Evolutionary conservation across 1,140 invertebrate genomes (phyloP).

Genomic region (Ips typographus): DNA sequence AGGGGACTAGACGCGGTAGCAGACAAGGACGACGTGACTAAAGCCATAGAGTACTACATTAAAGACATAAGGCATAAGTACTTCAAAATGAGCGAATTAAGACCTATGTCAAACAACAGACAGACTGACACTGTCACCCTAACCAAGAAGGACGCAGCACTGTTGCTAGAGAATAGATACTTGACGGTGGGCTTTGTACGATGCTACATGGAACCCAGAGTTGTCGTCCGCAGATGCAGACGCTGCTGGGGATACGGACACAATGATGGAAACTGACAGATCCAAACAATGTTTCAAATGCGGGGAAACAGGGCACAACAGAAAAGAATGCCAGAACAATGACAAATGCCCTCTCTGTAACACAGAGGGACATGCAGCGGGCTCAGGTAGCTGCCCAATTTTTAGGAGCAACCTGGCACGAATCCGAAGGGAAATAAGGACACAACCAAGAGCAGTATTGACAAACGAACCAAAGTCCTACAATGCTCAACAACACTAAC

Average conservation of each 20-base stretch:
- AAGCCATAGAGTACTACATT: too few species aligned
- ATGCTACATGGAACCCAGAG: neutral
- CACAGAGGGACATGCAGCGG: slow-evolving; percentile 44
- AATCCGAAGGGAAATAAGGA: neutral
- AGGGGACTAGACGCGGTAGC: too few species aligned
- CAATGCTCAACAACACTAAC: too few species aligned
- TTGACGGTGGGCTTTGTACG: neutral
- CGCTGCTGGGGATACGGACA: neutral
- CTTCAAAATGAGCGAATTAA: too few species aligned
- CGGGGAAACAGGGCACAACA: slow-evolving; percentile 30
- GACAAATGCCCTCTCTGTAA: neutral
- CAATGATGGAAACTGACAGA: neutral
- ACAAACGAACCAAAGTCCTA: too few species aligned
- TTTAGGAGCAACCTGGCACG: slow-evolving; percentile 36
- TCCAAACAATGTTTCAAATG: slow-evolving; percentile 38
- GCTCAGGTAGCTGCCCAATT: slow-evolving; percentile 44
- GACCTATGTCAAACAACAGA: too few species aligned
- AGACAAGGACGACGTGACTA: too few species aligned
- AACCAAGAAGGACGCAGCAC: too few species aligned
- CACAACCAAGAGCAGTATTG: too few species aligned
- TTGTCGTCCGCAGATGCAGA: neutral
- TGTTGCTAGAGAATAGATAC: neutral
- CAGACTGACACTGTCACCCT: too few species aligned
- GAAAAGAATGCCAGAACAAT: slow-evolving; percentile 4
- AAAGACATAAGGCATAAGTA: too few species aligned